Percentiles rank a stretch among this genome's conserved stretches.
Conservation (phyloP, 2,797 vertebrate genomes). For the Lutjanus argentimaculatus region DNA sequence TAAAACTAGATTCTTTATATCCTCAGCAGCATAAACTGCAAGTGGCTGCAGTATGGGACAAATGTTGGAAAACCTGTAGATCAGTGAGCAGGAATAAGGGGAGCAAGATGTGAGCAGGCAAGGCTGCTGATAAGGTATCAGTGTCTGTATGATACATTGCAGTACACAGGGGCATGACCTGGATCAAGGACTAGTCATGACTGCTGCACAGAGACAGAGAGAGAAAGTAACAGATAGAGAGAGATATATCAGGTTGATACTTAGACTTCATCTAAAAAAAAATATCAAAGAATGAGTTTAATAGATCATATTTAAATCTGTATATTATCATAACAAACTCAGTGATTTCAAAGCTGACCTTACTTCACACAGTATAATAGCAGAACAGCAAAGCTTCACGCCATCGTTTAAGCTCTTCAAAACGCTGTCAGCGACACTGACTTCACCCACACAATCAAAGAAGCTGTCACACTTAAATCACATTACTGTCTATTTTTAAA, state of each 20-base stretch:
- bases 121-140: slow-evolving; percentile 58
- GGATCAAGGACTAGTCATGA: slow-evolving; percentile 53
- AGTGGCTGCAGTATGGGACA: slow-evolving; percentile 87
- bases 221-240: neutral
- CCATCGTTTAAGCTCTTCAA: slow-evolving; percentile 2
- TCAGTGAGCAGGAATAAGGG: slow-evolving; percentile 76
- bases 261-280: neutral
- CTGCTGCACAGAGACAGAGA: slow-evolving; percentile 11
- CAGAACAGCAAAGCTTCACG: neutral
- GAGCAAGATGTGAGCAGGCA: slow-evolving; percentile 38
- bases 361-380: neutral
- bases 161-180: slow-evolving; percentile 45
- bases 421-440: neutral
- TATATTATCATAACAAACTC: neutral
- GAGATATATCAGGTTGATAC: neutral
- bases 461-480: slow-evolving; percentile 24
- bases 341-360: neutral
- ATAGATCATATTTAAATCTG: slow-evolving; percentile 15
- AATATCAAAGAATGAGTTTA: neutral
- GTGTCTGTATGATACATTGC: slow-evolving; percentile 48
- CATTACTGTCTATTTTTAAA: slow-evolving; percentile 25
- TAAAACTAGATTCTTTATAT: neutral
- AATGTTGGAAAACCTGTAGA: slow-evolving; percentile 85
- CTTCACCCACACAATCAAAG: slow-evolving; percentile 28
- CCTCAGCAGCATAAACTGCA: slow-evolving; percentile 65